Evolutionary conservation across 2,888 invertebrate species (phyloP), one percentile per base, ranked within the genome.

Genomic region (Dendrolimus houi): DNA sequence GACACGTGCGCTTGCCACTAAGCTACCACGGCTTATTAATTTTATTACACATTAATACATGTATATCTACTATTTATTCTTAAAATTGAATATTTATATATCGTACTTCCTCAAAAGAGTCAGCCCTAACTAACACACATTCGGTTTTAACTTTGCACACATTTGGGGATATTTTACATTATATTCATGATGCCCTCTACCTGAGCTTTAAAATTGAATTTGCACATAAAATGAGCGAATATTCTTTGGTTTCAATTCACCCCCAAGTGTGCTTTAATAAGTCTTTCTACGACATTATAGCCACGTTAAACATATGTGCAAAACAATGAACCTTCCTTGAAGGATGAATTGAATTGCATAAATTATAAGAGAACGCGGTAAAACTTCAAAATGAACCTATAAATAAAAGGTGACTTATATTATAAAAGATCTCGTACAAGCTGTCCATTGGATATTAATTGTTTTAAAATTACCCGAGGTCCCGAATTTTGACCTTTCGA

Each of bases 401-500:
- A 29, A 29, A 6, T 29, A 29, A 29, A 29, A 29, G 29, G 6
- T 29, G 29, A 29, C 29, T 29, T 29, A 29, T 17, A 17, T 17
- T 17, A 17, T 29, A 29, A 29, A 29, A 29, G 29, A 29, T 29
- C 29, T 29, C 6, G n/a, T n/a, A n/a, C n/a, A n/a, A n/a, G n/a
- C n/a, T n/a, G n/a, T n/a, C 29, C 29, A 29, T 29, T 29, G 62
- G 58, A 60, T 82, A 81, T 83, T 85, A 84, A 85, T 85, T 85
- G 79, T 78, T 75, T 66, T 69, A 68, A 79, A 80, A 75, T 83
- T 81, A 80, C 80, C 76, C 80, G 75, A 63, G 75, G 71, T 75
- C 68, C 68, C 58, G 68, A 75, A 70, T 75, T 76, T 68, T 74
- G 77, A 83, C 85, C 85, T 89, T 86, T 85, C 68, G 66, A 66